Percentiles rank a stretch among this genome's conserved stretches.
These are phyloP conservation scores for Noctua janthina DNA, from an alignment of 2,888 invertebrate genomes.

Conservation along the genomic window DNA sequence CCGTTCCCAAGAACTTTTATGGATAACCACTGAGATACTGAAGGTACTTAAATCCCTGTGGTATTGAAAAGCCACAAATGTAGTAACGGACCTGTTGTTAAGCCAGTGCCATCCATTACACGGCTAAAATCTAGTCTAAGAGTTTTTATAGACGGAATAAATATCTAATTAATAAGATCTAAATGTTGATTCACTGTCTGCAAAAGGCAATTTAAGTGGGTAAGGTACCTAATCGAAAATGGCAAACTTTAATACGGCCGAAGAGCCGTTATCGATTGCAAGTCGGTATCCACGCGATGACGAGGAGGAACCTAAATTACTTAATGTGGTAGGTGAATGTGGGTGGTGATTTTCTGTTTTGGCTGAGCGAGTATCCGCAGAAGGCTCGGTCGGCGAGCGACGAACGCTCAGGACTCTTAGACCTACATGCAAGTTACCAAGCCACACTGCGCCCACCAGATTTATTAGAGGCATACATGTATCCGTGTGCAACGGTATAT, in stretches of 20 bases:
- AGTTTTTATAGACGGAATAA: slow-evolving; percentile 58
- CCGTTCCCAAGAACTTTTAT: slow-evolving; percentile 67
- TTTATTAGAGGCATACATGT: slow-evolving; percentile 62
- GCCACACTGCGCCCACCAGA: slow-evolving; percentile 62
- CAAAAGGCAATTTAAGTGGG: slow-evolving; percentile 77
- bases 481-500: slow-evolving; percentile 71
- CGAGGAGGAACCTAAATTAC: slow-evolving; percentile 59
- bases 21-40: slow-evolving; percentile 57
- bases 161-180: slow-evolving; percentile 63
- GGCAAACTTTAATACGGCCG: slow-evolving; percentile 78
- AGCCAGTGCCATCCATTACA: slow-evolving; percentile 21
- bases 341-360: slow-evolving; percentile 64
- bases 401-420: slow-evolving; percentile 24
- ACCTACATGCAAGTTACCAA: slow-evolving; percentile 25
- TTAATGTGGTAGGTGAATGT: slow-evolving; percentile 48
- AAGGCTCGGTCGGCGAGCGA: slow-evolving; percentile 72
- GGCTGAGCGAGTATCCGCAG: slow-evolving; percentile 65
- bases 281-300: slow-evolving; percentile 61
- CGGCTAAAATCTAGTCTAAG: slow-evolving; percentile 43
- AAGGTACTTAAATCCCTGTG: slow-evolving; percentile 61
- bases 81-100: slow-evolving; percentile 49
- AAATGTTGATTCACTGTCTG: slow-evolving; percentile 57
- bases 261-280: slow-evolving; percentile 77
- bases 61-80: slow-evolving; percentile 61
- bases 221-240: slow-evolving; percentile 76